Evolutionary conservation across 1,140 invertebrate species (phyloP), one percentile per base, ranked within the genome.

Genomic region (Halotydeus destructor): DNA sequence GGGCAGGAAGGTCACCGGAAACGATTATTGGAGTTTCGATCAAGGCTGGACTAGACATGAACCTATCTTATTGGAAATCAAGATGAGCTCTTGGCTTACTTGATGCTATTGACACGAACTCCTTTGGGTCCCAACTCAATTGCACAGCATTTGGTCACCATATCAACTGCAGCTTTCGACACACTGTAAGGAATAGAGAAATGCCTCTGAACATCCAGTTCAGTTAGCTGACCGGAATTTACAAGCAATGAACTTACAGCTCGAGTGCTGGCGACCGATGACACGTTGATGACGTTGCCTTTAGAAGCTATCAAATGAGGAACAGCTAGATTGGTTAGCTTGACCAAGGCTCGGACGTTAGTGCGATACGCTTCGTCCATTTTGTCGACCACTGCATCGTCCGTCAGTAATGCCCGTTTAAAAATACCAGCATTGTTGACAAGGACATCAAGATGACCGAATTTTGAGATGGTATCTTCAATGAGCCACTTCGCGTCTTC

Each of bases 271-370:
- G 71, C 74, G 0, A 88, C 75, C 57, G 81, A 86, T 2, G 82
- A 88, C 0, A 89, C 74, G 56, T 88, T 89, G 0, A 93, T 78
- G 49, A 86, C 75, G 48, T 71, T 77, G 19, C 82, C 82, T 58
- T 81, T 78, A 0, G 72, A 71, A 57, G 75, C 68, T 3, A 82
- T 60, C 12, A 93, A 60, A 59, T 86, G 68, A 1, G 84, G 83
- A 0, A 78, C 73, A 26, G 77, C 76, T 35, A 86, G 52, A 68
- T 75, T 75, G 1, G 79, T 85, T 44, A 89, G n/a, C 9, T 30
- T 9, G 9, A 30, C 14, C 9, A 9, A 30, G 9, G 28, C 9
- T 14, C 28, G 28, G 9, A 30, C 9, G n/a, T 30, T 30, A 9
- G 28, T 30, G 9, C 28, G 28, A 14, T 30, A 30, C 28, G n/a